These are phyloP conservation scores for Noctua janthina DNA, from an alignment of 2,888 invertebrate species.

Conservation along the genomic window DNA sequence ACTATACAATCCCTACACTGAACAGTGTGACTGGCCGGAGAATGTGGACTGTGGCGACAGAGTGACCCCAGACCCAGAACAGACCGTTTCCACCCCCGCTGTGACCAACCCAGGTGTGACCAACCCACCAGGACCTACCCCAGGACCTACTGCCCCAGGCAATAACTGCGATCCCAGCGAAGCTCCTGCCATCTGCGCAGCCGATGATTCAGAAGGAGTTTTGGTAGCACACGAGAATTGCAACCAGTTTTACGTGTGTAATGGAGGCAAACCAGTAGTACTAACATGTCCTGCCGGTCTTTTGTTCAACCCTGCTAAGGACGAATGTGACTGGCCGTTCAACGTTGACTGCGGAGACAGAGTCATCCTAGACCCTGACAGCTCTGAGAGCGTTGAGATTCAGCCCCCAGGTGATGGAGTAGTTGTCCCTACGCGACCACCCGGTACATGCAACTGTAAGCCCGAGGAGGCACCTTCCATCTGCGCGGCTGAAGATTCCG, in stretches of 20 bases:
- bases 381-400: constrained; percentile 2
- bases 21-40: constrained; percentile 73
- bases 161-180: constrained; percentile 61
- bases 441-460: constrained; percentile 34
- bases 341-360: constrained; percentile 71
- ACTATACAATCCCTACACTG: constrained; percentile 67
- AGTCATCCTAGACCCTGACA: constrained; percentile 43
- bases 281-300: too few relatives aligned
- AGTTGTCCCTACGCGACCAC: constrained; percentile 26
- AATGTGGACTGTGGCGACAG: constrained; percentile 72
- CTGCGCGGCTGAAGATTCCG: constrained; percentile 68
- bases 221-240: constrained; percentile 74
- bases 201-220: constrained; percentile 66
- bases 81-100: constrained; percentile 25
- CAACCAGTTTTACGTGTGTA: constrained; percentile 73
- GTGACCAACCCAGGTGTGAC: constrained; percentile 21
- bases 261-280: constrained; percentile 59
- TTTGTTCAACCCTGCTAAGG: constrained; percentile 68
- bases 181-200: constrained; percentile 71
- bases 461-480: constrained; percentile 70
- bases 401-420: constrained; percentile 24
- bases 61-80: constrained; percentile 31
- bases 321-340: constrained; percentile 73
- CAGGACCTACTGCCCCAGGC: constrained; percentile 12
- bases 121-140: constrained; percentile 60